Evolutionary conservation across 2,888 invertebrate genomes (phyloP), one percentile per base, ranked within the genome.

Genomic region (Aphidius colemani): DNA sequence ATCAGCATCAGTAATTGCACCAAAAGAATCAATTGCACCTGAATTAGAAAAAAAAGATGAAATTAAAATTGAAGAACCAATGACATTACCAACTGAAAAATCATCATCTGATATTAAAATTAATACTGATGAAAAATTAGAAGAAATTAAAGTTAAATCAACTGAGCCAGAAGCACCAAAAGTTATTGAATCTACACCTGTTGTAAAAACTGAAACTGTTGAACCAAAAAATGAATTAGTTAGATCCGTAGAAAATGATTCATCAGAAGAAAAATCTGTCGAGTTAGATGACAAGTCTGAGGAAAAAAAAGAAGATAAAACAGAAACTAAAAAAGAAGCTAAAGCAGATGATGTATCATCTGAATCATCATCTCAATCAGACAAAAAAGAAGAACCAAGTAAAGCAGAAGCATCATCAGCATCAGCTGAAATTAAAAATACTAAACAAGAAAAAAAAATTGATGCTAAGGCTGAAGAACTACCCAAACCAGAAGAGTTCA

Each of bases 391-490:
- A 51, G 70, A 71, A 53, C 61, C 45, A 30, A 50, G 44, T 10
- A 69, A 72, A 41, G 66, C 74, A 7, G 75, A 75, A 39, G 72
- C 71, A 75, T 9, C 71, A 72, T 18, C 2, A 51, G 69, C 71
- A 50, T 63, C 48, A 30, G 56, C 53, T 9, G 69, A 72, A 44
- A 30, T 30, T 5, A 4, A 30, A 30, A 66, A 69, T 45, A 59
- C 57, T 3, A 68, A 67, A 41, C 61, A 13, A 57, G 63, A 45
- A n/a, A 60, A 60, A 9, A 61, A 61, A 66, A 82, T 83, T 64
- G 72, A 73, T 66, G 73, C 70, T 82, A 85, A 73, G 82, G 80
- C 80, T 55, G 84, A 83, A 66, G 77, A 73, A 63, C 76, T 71
- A 40, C 74, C 74, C 59, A 76, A 75, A 49, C 72, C 72, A 39